phyloP scores from a whole-genome alignment of 2,797 vertebrate genomes.

The Phylloscopus collybita region DNA sequence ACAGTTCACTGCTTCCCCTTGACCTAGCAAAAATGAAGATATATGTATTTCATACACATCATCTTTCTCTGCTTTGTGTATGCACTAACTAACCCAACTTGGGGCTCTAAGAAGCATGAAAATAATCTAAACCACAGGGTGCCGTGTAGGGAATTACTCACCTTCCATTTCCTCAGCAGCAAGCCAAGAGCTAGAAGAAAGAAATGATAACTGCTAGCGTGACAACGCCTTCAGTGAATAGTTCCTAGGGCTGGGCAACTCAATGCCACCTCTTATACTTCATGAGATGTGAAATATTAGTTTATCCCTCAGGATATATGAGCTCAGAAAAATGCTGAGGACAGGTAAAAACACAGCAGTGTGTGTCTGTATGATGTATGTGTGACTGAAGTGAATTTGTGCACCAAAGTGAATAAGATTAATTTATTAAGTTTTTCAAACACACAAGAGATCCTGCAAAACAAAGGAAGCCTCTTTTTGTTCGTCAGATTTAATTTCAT shows the following conservation, averaged over 20 bases:
- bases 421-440: background rate
- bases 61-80: background rate
- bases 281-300: background rate
- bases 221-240: background rate
- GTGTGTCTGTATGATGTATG: background rate
- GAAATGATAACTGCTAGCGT: background rate
- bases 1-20: background rate
- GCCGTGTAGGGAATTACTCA: background rate
- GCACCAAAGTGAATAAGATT: background rate
- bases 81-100: background rate
- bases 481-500: background rate
- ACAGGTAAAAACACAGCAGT: background rate
- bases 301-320: background rate
- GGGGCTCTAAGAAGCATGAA: background rate
- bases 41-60: background rate
- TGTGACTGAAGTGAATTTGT: background rate
- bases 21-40: background rate
- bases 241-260: background rate
- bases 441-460: background rate
- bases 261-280: background rate
- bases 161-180: background rate
- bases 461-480: background rate
- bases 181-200: background rate
- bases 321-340: slow-evolving; percentile 2
- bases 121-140: background rate